These are phyloP conservation scores for Pseudomyrmex gracilis DNA, from an alignment of 1,140 invertebrate genomes.

Conservation along the genomic window DNA sequence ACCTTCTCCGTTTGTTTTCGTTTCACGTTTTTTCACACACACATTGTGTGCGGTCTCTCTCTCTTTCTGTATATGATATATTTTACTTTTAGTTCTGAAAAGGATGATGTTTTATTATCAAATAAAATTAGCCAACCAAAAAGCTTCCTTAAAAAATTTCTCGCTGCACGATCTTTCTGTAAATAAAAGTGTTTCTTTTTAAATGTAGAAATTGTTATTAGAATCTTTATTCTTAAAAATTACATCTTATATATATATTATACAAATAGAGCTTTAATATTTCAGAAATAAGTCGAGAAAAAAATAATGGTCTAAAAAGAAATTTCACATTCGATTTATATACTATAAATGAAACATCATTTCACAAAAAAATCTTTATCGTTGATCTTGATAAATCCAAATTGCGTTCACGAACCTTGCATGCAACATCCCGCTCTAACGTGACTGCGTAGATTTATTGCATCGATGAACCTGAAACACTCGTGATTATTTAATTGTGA, in stretches of 20 bases:
- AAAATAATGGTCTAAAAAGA: too few species aligned
- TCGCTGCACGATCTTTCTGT: not conserved
- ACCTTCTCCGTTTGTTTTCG: not conserved
- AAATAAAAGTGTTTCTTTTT: not conserved
- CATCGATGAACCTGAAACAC: not conserved
- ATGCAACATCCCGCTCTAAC: not conserved
- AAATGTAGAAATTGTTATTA: not conserved
- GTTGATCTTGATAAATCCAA: not conserved
- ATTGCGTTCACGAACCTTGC: not conserved
- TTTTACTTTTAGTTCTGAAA: not conserved
- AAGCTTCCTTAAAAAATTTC: constrained; percentile 28
- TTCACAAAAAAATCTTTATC: not conserved
- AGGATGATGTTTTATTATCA: constrained; percentile 33
- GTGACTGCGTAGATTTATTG: not conserved
- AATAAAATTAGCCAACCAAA: constrained; percentile 6
- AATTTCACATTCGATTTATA: too few species aligned
- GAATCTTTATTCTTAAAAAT: not conserved
- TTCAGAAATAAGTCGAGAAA: too few species aligned
- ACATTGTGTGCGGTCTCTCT: not conserved
- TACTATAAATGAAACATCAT: not conserved
- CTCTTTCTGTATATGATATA: not conserved
- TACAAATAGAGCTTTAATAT: too few species aligned
- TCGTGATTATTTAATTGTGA: constrained; percentile 11
- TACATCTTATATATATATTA: too few species aligned
- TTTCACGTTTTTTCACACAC: not conserved